Evolutionary conservation across 2,797 vertebrate species (phyloP).

Genomic region (Platalea minor): DNA sequence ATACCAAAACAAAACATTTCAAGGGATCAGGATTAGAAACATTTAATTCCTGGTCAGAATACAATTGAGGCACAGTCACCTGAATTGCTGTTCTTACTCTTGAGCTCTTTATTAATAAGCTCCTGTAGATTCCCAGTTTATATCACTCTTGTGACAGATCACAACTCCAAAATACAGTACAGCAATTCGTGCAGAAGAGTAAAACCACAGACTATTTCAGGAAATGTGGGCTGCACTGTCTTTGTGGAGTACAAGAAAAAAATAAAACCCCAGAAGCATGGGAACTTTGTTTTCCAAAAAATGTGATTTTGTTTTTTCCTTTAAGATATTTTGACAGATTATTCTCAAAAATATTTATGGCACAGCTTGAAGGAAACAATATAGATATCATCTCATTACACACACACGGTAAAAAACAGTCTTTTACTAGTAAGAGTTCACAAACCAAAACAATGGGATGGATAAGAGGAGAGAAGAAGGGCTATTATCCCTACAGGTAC

Average conservation of each 20-base stretch:
- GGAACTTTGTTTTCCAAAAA: not conserved
- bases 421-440: conserved; percentile 18
- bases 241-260: not conserved
- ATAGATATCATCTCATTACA: conserved; percentile 5
- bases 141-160: not conserved
- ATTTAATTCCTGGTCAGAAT: not conserved
- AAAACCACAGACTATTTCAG: not conserved
- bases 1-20: not conserved
- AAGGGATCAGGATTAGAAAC: not conserved
- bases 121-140: not conserved
- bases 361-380: conserved; percentile 13
- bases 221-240: not conserved
- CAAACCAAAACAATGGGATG: not conserved
- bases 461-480: not conserved
- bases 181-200: not conserved
- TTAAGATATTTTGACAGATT: not conserved
- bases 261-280: not conserved
- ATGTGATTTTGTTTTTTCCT: accelerated
- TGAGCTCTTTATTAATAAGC: not conserved
- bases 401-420: not conserved
- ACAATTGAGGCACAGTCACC: not conserved
- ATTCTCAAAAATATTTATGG: conserved; percentile 1
- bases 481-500: conserved; percentile 23
- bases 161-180: not conserved
- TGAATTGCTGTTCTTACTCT: not conserved